Conservation (phyloP, 2,113 vertebrate genomes). For the Poecilia latipinna region DNA sequence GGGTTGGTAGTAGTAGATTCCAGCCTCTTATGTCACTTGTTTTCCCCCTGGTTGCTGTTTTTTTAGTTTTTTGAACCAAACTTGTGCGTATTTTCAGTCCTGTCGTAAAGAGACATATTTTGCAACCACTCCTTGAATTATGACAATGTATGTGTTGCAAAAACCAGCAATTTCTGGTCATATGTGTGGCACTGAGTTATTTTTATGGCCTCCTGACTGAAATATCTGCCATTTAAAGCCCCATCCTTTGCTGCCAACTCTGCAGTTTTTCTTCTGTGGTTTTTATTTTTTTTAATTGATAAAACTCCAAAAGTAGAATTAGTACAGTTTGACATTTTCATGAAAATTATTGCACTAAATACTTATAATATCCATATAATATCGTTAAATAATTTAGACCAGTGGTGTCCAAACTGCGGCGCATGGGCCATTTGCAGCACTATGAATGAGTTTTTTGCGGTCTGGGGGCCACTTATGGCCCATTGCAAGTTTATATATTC, state of each 20-base stretch:
- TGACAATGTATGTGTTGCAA: conserved; percentile 37
- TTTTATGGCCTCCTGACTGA: conserved; percentile 58
- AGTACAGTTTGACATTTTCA: conserved; percentile 30
- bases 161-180: conserved; percentile 60
- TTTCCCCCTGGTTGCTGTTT: conserved; percentile 63
- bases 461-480: no score
- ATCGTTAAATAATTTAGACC: no score
- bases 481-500: no score
- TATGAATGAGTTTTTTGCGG: no score
- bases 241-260: conserved; percentile 41
- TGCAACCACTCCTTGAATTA: conserved; percentile 31
- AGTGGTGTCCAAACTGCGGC: no score
- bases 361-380: no score
- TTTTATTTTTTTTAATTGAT: conserved; percentile 38
- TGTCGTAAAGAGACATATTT: not conserved
- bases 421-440: no score
- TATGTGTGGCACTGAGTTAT: conserved; percentile 44
- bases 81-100: conserved; percentile 1
- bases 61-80: conserved; percentile 24
- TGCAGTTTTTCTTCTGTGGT: conserved; percentile 53
- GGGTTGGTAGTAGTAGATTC: conserved; percentile 77
- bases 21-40: conserved; percentile 75
- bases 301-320: conserved; percentile 34
- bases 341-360: conserved; percentile 15
- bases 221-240: conserved; percentile 53